phyloP scores from a whole-genome alignment of 2,888 invertebrate species.

The Polydesmus complanatus region DNA sequence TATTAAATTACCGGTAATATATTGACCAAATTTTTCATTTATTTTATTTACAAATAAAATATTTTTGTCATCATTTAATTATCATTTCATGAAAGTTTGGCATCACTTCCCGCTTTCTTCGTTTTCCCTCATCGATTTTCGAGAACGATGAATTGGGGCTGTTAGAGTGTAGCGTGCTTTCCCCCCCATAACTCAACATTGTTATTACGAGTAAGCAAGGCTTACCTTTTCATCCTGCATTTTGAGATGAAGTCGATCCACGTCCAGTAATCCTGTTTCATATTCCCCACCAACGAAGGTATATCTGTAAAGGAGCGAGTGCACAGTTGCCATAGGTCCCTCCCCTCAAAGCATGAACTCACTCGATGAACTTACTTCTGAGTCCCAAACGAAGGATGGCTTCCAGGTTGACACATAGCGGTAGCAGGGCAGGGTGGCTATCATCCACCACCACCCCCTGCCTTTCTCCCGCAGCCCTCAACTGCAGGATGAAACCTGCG shows the following conservation, averaged over 20 bases:
- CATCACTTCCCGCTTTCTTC: too few species aligned
- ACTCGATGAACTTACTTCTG: conserved; percentile 30
- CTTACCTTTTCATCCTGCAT: background rate
- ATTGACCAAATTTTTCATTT: too few species aligned
- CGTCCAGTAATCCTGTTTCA: conserved; percentile 19
- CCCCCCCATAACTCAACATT: too few species aligned
- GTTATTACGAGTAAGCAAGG: background rate
- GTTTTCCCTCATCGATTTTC: too few species aligned
- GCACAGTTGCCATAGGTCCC: too few species aligned
- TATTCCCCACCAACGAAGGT: conserved; percentile 17
- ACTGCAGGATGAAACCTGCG: conserved; percentile 23
- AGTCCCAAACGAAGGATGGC: conserved; percentile 44
- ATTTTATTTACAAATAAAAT: too few species aligned
- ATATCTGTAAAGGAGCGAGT: conserved; percentile 19
- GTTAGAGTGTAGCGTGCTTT: too few species aligned
- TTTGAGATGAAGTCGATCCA: conserved; percentile 17
- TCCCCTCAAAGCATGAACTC: conserved; percentile 25
- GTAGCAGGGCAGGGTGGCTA: conserved; percentile 35
- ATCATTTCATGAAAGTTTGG: too few species aligned
- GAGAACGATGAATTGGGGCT: too few species aligned
- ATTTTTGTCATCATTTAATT: too few species aligned
- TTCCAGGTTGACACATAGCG: conserved; percentile 43
- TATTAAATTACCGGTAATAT: too few species aligned
- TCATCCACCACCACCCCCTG: conserved; percentile 38
- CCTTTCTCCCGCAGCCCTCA: conserved; percentile 26